Base-by-base conservation (phyloP, 2,888 invertebrate genomes). In the Hemithea aestivaria region DNA sequence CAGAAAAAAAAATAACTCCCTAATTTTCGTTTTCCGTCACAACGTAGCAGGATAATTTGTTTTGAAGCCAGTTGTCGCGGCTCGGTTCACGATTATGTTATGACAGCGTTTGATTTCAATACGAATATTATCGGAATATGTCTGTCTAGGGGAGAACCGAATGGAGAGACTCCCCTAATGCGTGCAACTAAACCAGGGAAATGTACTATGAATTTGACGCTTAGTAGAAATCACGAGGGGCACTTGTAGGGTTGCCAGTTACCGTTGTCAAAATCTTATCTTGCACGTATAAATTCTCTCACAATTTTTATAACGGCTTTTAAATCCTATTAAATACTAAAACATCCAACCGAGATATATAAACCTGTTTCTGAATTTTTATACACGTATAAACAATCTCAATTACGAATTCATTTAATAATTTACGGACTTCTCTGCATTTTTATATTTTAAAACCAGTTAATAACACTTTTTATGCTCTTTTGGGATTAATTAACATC, bases 141-240 rank as follows among this genome's bases (percentile, higher is more conserved):
- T 59, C 51, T 52, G 56, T 46, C n/a, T 64, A 66, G 67, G 67
- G 68, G 59, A 56, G 56, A 53, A 4, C 5, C 3, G 22, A 35
- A 10, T 4, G 6, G 23, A 28, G 51, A 55, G 56, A 45, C 66
- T 66, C 73, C 78, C 78, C 72, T 69, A 66, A 71, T 63, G 66
- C 63, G 70, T 71, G 66, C 63, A 63, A 63, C 70, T 77, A 63
- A 74, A 74, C 62, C 67, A 66, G 65, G 70, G 69, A 73, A 73
- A 75, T 76, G 46, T 49, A 73, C 67, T 71, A 66, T 69, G 73
- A 75, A 75, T 76, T 76, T 73, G 73, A 70, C 67, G 73, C 73
- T 77, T 71, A 71, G 70, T 61, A 64, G 64, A 66, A 72, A 70
- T 73, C 64, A 71, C 66, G 63, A 60, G 64, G 66, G 59, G 51